These are phyloP conservation scores for Empis stercorea DNA, from an alignment of 2,888 invertebrate genomes.

Conservation along the genomic window DNA sequence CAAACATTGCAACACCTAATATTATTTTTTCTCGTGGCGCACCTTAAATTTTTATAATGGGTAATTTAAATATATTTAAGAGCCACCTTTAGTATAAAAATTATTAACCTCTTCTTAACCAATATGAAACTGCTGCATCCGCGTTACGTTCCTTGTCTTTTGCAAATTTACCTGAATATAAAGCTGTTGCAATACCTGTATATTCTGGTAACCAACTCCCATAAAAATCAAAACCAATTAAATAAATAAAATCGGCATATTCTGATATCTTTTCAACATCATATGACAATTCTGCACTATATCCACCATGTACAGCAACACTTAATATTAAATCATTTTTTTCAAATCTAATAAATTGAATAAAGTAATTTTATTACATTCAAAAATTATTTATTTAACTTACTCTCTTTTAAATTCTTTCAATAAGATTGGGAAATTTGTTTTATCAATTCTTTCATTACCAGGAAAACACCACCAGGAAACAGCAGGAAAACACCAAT, in stretches of 20 bases:
- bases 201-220: conserved; percentile 36
- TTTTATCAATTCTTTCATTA: conserved; percentile 64
- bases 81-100: too few relatives aligned
- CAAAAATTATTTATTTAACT: too few relatives aligned
- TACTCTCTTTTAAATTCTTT: conserved; percentile 21
- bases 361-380: too few relatives aligned
- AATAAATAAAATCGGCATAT: conserved; percentile 39
- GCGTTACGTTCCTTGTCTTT: conserved; percentile 26
- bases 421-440: conserved; percentile 22
- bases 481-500: conserved; percentile 77
- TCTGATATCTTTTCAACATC: conserved; percentile 36
- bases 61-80: too few relatives aligned
- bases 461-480: too few relatives aligned
- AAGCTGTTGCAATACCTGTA: conserved; percentile 40
- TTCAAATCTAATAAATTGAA: conserved; percentile 12
- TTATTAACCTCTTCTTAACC: conserved; percentile 16
- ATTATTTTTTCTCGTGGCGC: conserved; percentile 28
- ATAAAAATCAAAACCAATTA: conserved; percentile 46
- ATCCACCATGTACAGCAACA: conserved; percentile 40
- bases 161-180: conserved; percentile 25
- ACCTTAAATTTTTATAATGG: conserved; percentile 19
- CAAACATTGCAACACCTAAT: conserved; percentile 34
- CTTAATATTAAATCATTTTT: conserved; percentile 35
- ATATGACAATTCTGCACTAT: conserved; percentile 37
- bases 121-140: conserved; percentile 14